Conservation (phyloP, 2,797 vertebrate species). For the Pseudopleuronectes americanus region DNA sequence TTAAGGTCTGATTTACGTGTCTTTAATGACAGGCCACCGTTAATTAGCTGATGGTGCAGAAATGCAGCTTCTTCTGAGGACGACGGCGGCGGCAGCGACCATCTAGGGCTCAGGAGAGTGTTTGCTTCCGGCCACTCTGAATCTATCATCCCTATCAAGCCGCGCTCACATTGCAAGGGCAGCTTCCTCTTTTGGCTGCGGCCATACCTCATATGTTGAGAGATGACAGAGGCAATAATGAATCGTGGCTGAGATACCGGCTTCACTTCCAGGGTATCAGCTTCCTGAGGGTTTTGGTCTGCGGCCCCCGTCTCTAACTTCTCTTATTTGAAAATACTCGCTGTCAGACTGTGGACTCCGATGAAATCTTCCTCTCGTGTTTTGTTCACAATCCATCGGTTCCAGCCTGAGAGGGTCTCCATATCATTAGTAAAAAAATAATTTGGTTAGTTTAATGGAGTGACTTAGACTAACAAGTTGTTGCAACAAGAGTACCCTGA, state of each 20-base stretch:
- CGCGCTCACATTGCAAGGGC: slow-evolving; percentile 55
- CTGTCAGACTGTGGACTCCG: slow-evolving; percentile 42
- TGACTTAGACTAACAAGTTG: slow-evolving; percentile 82
- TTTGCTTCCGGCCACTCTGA: slow-evolving; percentile 59
- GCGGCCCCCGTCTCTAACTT: slow-evolving; percentile 36
- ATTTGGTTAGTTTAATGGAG: slow-evolving; percentile 83
- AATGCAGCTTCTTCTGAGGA: slow-evolving; percentile 50
- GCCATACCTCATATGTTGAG: slow-evolving; percentile 62
- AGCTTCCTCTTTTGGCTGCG: slow-evolving; percentile 52
- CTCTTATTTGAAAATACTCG: slow-evolving; percentile 42
- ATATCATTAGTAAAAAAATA: slow-evolving; percentile 77
- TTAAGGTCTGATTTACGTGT: slow-evolving; percentile 78
- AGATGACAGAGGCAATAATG: slow-evolving; percentile 68
- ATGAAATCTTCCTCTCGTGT: slow-evolving; percentile 54
- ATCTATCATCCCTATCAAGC: slow-evolving; percentile 71
- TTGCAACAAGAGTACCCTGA: slow-evolving; percentile 79
- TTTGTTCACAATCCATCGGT: slow-evolving; percentile 70
- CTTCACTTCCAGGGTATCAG: slow-evolving; percentile 27
- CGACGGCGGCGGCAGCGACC: slow-evolving; percentile 32
- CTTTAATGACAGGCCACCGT: slow-evolving; percentile 77
- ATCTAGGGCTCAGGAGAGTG: slow-evolving; percentile 46
- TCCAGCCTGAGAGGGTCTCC: slow-evolving; percentile 64
- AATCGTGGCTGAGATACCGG: slow-evolving; percentile 48
- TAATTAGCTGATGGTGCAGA: slow-evolving; percentile 80
- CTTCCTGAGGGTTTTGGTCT: slow-evolving; percentile 33